These are phyloP conservation scores for Stegastes partitus DNA, from an alignment of 2,113 vertebrate genomes.

Conservation along the genomic window DNA sequence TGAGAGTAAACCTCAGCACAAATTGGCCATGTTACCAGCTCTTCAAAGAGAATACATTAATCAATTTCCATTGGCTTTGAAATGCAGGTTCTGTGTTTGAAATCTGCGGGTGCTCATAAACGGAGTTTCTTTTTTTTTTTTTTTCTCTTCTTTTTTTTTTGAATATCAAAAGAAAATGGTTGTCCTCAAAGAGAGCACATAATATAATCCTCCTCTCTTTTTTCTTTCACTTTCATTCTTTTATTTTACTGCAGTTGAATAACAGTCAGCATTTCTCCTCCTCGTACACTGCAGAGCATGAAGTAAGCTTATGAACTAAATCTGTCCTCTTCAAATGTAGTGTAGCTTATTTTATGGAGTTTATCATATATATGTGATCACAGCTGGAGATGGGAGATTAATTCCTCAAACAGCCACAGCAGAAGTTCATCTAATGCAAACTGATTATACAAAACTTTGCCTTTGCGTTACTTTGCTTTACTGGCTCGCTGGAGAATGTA, in stretches of 20 bases:
- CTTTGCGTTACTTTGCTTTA: background rate
- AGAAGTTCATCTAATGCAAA: background rate
- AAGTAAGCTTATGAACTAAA: background rate
- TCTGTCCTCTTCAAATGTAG: background rate
- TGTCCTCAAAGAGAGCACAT: slow-evolving; percentile 39
- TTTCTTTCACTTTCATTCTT: slow-evolving; percentile 7
- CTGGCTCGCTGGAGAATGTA: background rate
- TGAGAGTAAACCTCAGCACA: slow-evolving; percentile 60
- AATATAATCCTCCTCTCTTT: slow-evolving; percentile 5
- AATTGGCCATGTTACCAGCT: slow-evolving; percentile 59
- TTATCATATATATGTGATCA: background rate
- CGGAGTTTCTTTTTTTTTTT: slow-evolving; percentile 9
- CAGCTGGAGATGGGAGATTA: background rate
- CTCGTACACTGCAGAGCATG: background rate
- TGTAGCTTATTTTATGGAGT: background rate
- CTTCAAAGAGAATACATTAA: slow-evolving; percentile 80
- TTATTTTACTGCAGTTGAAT: slow-evolving; percentile 1
- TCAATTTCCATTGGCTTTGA: slow-evolving; percentile 77
- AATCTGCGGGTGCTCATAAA: slow-evolving; percentile 37
- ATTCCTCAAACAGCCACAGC: background rate
- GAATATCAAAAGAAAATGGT: slow-evolving; percentile 51
- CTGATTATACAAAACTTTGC: background rate
- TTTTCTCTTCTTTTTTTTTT: background rate
- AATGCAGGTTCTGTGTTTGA: slow-evolving; percentile 67
- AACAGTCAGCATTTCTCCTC: slow-evolving; percentile 21